Evolutionary conservation across 30 jellyfish, hydroid and myxozoan species (phyloP).

Genomic region (Hydra vulgaris): DNA sequence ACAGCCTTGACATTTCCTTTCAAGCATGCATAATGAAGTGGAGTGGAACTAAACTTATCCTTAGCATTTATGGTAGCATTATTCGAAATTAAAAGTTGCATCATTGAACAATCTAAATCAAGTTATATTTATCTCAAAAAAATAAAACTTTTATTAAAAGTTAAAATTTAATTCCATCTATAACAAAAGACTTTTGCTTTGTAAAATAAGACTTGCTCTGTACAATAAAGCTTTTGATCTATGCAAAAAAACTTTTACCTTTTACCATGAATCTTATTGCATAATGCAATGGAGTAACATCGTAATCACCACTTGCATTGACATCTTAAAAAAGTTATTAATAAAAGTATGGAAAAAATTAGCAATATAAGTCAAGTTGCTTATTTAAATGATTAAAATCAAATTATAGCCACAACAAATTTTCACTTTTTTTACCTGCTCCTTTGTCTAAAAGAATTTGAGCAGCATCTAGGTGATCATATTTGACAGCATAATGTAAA

Average conservation of each 20-base stretch:
- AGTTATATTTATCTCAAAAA: too few species aligned
- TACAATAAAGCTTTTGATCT: too few species aligned
- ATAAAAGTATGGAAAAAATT: not conserved
- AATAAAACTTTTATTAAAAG: too few species aligned
- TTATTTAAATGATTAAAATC: too few species aligned
- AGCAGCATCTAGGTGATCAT: conserved; percentile 51
- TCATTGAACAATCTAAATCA: conserved; percentile 41
- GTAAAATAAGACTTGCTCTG: not conserved
- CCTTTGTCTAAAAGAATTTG: conserved; percentile 46
- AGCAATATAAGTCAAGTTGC: too few species aligned
- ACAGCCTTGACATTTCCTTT: conserved; percentile 64
- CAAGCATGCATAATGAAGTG: conserved; percentile 77
- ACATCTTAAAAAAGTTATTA: conserved; percentile 33
- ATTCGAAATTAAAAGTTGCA: conserved; percentile 51
- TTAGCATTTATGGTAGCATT: conserved; percentile 41
- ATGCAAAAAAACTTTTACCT: not conserved
- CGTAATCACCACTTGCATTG: conserved; percentile 50
- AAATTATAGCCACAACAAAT: too few species aligned
- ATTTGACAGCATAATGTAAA: conserved; percentile 77
- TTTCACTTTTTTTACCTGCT: conserved; percentile 63
- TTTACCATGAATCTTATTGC: conserved; percentile 42
- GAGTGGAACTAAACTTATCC: conserved; percentile 52
- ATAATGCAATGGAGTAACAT: conserved; percentile 62
- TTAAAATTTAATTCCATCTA: too few species aligned
- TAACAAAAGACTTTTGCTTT: too few species aligned